Evolutionary conservation across 37 sponge, comb jelly and placozoan species (phyloP), one percentile per base, ranked within the genome.

Genomic region (Hexactinellida sp.): DNA sequence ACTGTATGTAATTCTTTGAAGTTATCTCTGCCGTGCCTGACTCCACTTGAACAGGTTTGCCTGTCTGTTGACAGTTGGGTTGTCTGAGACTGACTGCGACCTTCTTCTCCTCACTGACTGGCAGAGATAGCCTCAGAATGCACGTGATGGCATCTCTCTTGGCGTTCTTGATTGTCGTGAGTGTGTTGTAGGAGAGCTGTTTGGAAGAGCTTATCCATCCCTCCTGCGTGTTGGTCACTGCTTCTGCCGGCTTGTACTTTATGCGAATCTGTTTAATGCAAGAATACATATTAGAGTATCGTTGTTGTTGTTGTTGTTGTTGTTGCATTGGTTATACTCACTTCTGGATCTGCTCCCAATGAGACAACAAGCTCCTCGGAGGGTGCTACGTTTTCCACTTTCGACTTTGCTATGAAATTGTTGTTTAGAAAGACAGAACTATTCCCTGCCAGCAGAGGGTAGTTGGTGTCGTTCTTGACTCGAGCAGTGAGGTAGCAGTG

Each of bases 81-180:
- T 63, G 28, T 23, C 13, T 63, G 28, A 63, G 76, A 63, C 13
- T 28, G 76, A 63, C 76, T n/a, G 76, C 13, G 5, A 63, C 34
- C 25, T 63, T 63, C 30, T 63, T 63, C 76, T 63, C 76, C 76
- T 63, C 28, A 63, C 76, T 63, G 76, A 63, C 34, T 63, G 76
- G 76, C 5, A 63, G 76, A n/a, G 76, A 63, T 63, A 63, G 25
- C 34, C 30, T 63, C 76, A 63, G 76, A 63, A 63, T 63, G 76
- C 3, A 63, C 3, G 28, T 63, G 76, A 63, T 63, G 32, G 76
- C 19, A 63, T 63, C 76, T 63, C 28, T 10, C 30, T 63, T 63
- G 30, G 34, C 30, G 13, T 63, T 63, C 76, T 63, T 63, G 21
- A 63, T 63, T 10, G 30, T n/a, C 13, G 76, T 63, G 76, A 63